Evolutionary conservation across 1,140 invertebrate genomes (phyloP).

Genomic region (Penaeus indicus): DNA sequence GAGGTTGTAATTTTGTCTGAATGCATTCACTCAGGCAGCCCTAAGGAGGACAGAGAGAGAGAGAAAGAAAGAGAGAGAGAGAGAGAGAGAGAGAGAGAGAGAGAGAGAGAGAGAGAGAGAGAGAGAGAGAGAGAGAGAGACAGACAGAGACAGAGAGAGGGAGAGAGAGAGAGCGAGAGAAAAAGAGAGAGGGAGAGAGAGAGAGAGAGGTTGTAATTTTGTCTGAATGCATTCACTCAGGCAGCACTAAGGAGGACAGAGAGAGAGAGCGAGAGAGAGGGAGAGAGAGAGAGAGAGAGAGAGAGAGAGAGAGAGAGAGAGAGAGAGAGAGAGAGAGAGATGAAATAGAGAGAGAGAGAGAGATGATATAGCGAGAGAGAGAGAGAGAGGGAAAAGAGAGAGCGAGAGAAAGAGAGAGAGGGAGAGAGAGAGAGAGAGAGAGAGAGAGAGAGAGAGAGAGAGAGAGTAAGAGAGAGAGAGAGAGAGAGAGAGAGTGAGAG

Average conservation of each 20-base stretch:
- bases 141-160: neutral
- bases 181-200: slow-evolving; percentile 7
- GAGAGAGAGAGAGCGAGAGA: slow-evolving; percentile 44
- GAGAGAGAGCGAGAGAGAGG: neutral
- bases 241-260: no score
- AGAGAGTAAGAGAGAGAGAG: neutral
- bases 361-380: neutral
- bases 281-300: slow-evolving; percentile 40
- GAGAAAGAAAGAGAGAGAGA: neutral
- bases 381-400: neutral
- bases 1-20: no score
- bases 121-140: neutral
- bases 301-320: slow-evolving; percentile 36
- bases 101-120: neutral
- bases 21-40: no score
- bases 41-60: neutral
- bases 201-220: neutral
- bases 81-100: neutral
- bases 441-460: slow-evolving; percentile 10
- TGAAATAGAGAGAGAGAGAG: neutral
- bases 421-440: slow-evolving; percentile 11
- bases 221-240: no score
- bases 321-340: neutral
- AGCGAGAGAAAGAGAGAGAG: slow-evolving; percentile 24
- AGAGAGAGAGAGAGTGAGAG: slow-evolving; percentile 12